phyloP scores from a whole-genome alignment of 2,113 vertebrate genomes.

The Paratilapia polleni region DNA sequence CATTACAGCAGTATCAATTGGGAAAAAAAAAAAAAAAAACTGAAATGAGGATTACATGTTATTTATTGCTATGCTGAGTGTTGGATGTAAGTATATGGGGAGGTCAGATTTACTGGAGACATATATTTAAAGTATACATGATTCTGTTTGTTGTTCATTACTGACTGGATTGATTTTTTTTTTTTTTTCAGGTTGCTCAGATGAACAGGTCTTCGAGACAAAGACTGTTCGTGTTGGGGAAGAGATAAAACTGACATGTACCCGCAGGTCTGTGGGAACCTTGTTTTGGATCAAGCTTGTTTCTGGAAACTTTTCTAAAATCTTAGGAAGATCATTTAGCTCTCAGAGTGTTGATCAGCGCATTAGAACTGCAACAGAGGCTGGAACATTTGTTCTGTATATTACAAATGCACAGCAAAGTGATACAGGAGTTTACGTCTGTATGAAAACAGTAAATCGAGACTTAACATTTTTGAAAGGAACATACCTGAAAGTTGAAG shows the following conservation, averaged over 20 bases:
- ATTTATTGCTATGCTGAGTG: background rate
- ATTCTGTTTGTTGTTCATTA: background rate
- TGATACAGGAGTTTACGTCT: too few species aligned
- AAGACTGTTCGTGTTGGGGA: constrained; percentile 17
- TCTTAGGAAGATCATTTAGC: too few species aligned
- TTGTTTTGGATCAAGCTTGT: too few species aligned
- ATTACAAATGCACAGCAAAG: background rate
- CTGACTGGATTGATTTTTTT: background rate
- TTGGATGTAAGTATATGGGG: constrained; percentile 38
- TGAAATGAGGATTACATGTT: constrained; percentile 32
- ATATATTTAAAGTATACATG: background rate
- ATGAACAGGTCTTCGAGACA: background rate
- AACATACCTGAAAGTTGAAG: too few species aligned
- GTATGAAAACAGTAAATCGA: too few species aligned
- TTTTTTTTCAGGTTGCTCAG: constrained; percentile 21
- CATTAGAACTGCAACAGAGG: background rate
- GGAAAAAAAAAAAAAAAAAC: background rate
- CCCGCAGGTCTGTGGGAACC: accelerated
- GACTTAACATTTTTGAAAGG: too few species aligned
- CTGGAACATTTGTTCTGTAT: background rate
- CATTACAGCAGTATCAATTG: background rate
- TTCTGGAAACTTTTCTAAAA: too few species aligned
- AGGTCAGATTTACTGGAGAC: background rate
- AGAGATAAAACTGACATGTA: constrained; percentile 15
- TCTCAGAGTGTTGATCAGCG: constrained; percentile 50